Base-by-base conservation (phyloP, 1,140 invertebrate species). In the Kradibia gibbosae region DNA sequence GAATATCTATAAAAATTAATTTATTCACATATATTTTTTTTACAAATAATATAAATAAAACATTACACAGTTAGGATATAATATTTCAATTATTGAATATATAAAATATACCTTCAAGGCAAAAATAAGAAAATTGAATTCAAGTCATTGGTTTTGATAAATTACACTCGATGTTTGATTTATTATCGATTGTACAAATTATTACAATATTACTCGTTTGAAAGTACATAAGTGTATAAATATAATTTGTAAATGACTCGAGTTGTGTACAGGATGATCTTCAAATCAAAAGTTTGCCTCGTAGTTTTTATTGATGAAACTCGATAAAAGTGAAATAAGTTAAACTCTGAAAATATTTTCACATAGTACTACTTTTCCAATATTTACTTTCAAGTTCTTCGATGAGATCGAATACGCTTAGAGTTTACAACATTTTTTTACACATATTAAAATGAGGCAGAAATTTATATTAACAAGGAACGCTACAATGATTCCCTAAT, bases 321-420 rank as follows among this genome's bases (percentile, higher is more conserved):
- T 50, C 28, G 25, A 55, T 74, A 74, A 74, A 74, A 50, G n/a
- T n/a, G 25, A 34, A 13, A 34, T 31, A 36, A 50, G 48, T 55
- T 34, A 34, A 28, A 72, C 25, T 48, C 20, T 25, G 42, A 3
- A 39, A 67, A 55, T 74, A 74, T 55, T 74, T 74, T 25, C 42
- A 13, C 48, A 55, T 36, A 13, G 4, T 50, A 28, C 60, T 67
- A 39, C 39, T 78, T 65, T 78, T 48, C 39, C 50, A 53, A 28
- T 67, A 67, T 67, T 78, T 78, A 65, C 60, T 78, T 78, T 78
- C 42, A 50, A 57, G 22, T 20, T 31, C 62, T 67, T 20, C 3
- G 48, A 20, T 11, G 39, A 45, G 13, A 78, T 67, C 34, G 67
- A 50, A 34, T 2, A 31, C 15, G 65, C 42, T 36, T 50, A 78